A percentile compares a stretch with the other conserved stretches of the same genome.
phyloP scores from a whole-genome alignment of 2,113 vertebrate species.

The Cephalopholis sonnerati region DNA sequence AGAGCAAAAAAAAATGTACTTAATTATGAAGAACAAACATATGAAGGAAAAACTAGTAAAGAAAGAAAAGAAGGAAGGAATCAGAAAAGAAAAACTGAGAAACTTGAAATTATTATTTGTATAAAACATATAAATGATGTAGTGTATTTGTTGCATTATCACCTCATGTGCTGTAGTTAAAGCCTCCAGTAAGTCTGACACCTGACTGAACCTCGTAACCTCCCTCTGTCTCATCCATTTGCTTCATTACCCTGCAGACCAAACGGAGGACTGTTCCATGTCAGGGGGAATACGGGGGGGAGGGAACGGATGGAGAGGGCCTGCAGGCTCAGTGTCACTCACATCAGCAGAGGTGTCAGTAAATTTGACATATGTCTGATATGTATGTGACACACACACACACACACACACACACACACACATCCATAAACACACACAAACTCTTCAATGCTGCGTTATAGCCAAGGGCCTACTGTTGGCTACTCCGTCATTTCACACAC shows the following conservation, averaged over 20 bases:
- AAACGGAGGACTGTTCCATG: constrained; percentile 58
- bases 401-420: constrained; percentile 14
- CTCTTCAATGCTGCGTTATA: constrained; percentile 37
- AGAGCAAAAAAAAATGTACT: background rate
- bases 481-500: constrained; percentile 76
- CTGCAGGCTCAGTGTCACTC: constrained; percentile 70
- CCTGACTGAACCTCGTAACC: constrained; percentile 46
- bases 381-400: constrained; percentile 58
- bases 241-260: constrained; percentile 64
- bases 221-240: constrained; percentile 14
- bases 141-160: constrained; percentile 2
- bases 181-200: constrained; percentile 53
- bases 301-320: constrained; percentile 42
- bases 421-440: constrained; percentile 32
- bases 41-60: background rate
- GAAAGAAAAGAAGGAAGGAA: background rate
- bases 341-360: constrained; percentile 76
- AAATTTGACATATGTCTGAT: constrained; percentile 73
- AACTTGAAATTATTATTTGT: too few relatives aligned
- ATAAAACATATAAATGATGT: background rate
- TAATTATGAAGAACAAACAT: background rate
- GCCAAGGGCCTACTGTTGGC: constrained; percentile 66
- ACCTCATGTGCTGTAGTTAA: constrained; percentile 22
- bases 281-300: constrained; percentile 39
- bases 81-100: background rate